These are phyloP conservation scores for Drosophila carrolli DNA, from an alignment of 1,140 invertebrate genomes.

Conservation along the genomic window DNA sequence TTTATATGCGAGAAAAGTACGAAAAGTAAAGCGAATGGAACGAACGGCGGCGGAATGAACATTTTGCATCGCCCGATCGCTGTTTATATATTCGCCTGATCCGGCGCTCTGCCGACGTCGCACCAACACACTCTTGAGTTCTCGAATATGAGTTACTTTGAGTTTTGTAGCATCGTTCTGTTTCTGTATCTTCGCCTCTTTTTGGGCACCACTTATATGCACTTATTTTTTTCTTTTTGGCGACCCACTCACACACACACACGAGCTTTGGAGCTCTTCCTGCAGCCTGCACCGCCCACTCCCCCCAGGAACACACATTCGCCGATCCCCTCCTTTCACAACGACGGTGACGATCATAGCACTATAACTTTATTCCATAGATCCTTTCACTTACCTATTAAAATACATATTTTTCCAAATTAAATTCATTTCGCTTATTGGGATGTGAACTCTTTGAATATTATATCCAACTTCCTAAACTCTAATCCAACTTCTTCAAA, in stretches of 20 bases:
- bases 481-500: too few species aligned
- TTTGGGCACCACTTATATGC: slow-evolving; percentile 32
- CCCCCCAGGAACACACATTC: neutral
- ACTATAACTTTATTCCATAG: too few species aligned
- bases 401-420: neutral
- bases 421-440: too few species aligned
- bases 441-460: too few species aligned
- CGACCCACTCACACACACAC: slow-evolving; percentile 55
- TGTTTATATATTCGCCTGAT: slow-evolving; percentile 69
- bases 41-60: slow-evolving; percentile 70
- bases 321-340: slow-evolving; percentile 5
- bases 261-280: slow-evolving; percentile 41
- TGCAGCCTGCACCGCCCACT: slow-evolving; percentile 62
- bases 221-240: slow-evolving; percentile 50
- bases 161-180: slow-evolving; percentile 55
- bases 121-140: slow-evolving; percentile 14
- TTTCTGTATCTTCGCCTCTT: slow-evolving; percentile 56
- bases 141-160: slow-evolving; percentile 70
- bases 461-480: too few species aligned
- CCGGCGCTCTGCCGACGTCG: slow-evolving; percentile 38
- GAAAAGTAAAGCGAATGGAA: slow-evolving; percentile 65
- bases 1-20: slow-evolving; percentile 61
- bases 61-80: slow-evolving; percentile 81
- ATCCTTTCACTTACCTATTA: neutral
- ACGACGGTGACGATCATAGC: slow-evolving; percentile 3